These are phyloP conservation scores for Felis chaus DNA, from an alignment of 2,113 vertebrate genomes.

Conservation along the genomic window DNA sequence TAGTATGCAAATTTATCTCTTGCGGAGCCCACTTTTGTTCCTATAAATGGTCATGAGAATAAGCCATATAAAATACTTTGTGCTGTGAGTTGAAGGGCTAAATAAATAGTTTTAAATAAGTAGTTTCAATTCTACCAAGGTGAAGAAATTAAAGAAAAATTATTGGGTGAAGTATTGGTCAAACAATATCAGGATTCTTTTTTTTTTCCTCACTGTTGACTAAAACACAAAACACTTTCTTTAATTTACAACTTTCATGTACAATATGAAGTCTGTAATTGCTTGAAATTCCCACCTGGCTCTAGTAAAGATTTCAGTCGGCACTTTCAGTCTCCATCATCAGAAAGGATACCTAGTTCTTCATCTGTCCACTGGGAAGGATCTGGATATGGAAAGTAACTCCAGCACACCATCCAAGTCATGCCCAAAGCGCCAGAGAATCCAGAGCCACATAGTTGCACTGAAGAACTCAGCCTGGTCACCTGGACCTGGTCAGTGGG, in stretches of 20 bases:
- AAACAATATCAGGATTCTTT: neutral
- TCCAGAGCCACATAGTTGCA: conserved; percentile 96
- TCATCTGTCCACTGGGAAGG: conserved; percentile 93
- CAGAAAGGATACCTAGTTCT: conserved; percentile 93
- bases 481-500: conserved; percentile 85
- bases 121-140: neutral
- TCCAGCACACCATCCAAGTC: conserved; percentile 90
- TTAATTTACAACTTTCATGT: conserved; percentile 60
- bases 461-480: conserved; percentile 85
- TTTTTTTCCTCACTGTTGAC: neutral
- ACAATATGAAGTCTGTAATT: neutral
- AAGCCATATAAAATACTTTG: neutral
- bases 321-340: conserved; percentile 87
- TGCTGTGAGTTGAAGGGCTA: neutral
- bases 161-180: neutral
- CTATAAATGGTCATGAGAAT: neutral
- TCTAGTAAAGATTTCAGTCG: neutral
- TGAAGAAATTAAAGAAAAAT: conserved; percentile 25
- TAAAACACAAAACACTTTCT: conserved; percentile 59
- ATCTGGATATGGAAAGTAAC: conserved; percentile 96
- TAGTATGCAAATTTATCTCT: neutral
- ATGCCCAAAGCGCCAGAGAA: conserved; percentile 95
- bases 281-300: conserved; percentile 37
- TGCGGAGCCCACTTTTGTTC: neutral
- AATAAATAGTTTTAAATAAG: neutral